Percentiles rank a stretch among this genome's conserved stretches.
Evolutionary conservation across 2,888 invertebrate species (phyloP).

Genomic region (Diarsia dahlii): DNA sequence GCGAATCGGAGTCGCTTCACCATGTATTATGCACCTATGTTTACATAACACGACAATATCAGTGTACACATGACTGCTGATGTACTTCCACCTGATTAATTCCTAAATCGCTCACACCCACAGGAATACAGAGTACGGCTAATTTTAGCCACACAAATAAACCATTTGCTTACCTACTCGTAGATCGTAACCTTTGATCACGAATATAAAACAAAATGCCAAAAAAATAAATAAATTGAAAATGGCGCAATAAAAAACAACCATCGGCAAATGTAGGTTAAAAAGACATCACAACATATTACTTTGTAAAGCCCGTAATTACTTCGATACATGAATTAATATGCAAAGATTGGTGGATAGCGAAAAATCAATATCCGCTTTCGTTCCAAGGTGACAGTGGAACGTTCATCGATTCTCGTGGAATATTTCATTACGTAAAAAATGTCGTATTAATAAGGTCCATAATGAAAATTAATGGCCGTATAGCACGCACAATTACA

Average conservation of each 20-base stretch:
- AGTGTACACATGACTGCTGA: conserved; percentile 55
- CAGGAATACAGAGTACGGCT: conserved; percentile 29
- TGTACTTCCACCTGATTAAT: conserved; percentile 48
- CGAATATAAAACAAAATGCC: not conserved
- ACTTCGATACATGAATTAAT: conserved; percentile 59
- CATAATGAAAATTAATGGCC: conserved; percentile 72
- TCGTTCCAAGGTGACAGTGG: conserved; percentile 64
- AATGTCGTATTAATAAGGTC: conserved; percentile 71
- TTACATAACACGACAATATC: conserved; percentile 21
- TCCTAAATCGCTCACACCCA: conserved; percentile 45
- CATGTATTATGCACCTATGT: not conserved
- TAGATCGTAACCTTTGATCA: conserved; percentile 3
- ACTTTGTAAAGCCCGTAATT: conserved; percentile 52
- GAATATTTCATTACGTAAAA: conserved; percentile 69
- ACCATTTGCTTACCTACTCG: not conserved
- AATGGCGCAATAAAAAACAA: conserved; percentile 21
- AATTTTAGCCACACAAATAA: conserved; percentile 45
- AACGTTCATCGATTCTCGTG: conserved; percentile 68
- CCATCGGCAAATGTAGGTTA: conserved; percentile 42
- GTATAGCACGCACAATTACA: conserved; percentile 71
- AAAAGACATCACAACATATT: conserved; percentile 30
- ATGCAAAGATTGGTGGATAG: conserved; percentile 61
- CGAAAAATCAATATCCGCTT: conserved; percentile 66
- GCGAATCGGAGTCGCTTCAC: too few relatives aligned
- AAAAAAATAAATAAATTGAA: conserved; percentile 19